Evolutionary conservation across 2,888 invertebrate species (phyloP).

Genomic region (Epinotia nisella): DNA sequence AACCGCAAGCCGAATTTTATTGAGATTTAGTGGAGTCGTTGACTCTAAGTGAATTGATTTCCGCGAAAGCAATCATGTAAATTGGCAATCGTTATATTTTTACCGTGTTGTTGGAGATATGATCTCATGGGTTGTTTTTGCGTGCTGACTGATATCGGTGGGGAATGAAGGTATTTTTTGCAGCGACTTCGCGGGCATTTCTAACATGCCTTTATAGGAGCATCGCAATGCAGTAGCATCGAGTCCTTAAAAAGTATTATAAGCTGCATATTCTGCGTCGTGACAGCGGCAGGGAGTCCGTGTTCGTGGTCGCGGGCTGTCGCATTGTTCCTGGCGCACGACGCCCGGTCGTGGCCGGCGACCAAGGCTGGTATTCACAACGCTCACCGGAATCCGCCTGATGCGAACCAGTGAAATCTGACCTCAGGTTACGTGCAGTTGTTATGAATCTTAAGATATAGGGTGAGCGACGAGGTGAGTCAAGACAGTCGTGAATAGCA

Average conservation of each 20-base stretch:
- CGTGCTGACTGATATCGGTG: background rate
- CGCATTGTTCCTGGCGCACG: constrained; percentile 42
- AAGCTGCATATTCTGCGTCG: constrained; percentile 45
- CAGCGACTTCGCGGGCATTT: constrained; percentile 11
- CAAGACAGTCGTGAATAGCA: background rate
- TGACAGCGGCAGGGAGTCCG: constrained; percentile 38
- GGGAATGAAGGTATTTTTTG: constrained; percentile 11
- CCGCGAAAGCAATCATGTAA: constrained; percentile 49
- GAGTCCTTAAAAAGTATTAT: constrained; percentile 47
- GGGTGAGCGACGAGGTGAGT: background rate
- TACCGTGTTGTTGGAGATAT: constrained; percentile 24
- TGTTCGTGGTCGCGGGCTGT: constrained; percentile 38
- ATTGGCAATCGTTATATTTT: constrained; percentile 23
- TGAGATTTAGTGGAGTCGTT: constrained; percentile 57
- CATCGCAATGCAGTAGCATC: constrained; percentile 46
- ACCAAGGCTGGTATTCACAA: constrained; percentile 2
- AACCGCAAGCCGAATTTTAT: constrained; percentile 34
- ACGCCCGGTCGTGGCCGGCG: constrained; percentile 26
- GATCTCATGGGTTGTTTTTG: constrained; percentile 12
- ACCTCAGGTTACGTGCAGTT: background rate
- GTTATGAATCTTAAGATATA: background rate
- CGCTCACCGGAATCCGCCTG: too few species aligned
- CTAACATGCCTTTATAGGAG: constrained; percentile 41
- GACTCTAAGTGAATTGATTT: constrained; percentile 59
- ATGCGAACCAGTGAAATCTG: constrained; percentile 2